phyloP scores from a whole-genome alignment of 2,797 vertebrate species.

The Gymnothorax reevesii region DNA sequence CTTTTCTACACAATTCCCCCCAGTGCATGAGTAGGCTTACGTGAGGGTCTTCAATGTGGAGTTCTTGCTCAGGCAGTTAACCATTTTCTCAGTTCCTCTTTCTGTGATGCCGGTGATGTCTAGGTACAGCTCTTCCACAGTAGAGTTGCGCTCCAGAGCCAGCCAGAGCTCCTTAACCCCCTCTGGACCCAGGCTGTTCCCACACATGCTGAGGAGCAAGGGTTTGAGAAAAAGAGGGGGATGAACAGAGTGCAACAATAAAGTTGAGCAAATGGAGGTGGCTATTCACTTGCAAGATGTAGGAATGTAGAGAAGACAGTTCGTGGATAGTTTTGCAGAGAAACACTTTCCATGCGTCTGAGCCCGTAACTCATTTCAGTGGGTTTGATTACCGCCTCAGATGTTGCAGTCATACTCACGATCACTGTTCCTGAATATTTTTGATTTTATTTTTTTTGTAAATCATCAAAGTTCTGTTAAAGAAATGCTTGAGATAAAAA shows the following conservation, averaged over 20 bases:
- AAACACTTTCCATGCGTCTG: not conserved
- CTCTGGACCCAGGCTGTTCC: constrained; percentile 67
- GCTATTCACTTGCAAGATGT: not conserved
- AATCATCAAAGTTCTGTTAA: not conserved
- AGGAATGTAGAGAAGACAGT: not conserved
- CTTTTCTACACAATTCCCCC: not conserved
- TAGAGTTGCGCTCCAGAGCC: constrained; percentile 62
- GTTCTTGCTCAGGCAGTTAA: constrained; percentile 64
- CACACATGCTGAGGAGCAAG: constrained; percentile 61
- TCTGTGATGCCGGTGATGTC: constrained; percentile 73
- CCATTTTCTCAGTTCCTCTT: constrained; percentile 64
- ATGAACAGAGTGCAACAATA: not conserved
- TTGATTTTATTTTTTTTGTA: not conserved
- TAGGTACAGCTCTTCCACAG: constrained; percentile 69
- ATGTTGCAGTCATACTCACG: no score
- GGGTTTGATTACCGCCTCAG: not conserved
- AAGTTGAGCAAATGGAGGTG: not conserved
- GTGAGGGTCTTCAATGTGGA: constrained; percentile 62
- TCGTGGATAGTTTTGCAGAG: not conserved
- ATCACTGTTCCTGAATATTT: no score
- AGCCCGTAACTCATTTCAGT: not conserved
- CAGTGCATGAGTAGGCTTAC: constrained; percentile 46
- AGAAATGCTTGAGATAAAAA: no score
- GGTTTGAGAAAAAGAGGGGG: not conserved
- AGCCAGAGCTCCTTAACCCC: constrained; percentile 65